Base-by-base conservation (phyloP, 1,140 invertebrate species). In the Anoplolepis gracilipes region DNA sequence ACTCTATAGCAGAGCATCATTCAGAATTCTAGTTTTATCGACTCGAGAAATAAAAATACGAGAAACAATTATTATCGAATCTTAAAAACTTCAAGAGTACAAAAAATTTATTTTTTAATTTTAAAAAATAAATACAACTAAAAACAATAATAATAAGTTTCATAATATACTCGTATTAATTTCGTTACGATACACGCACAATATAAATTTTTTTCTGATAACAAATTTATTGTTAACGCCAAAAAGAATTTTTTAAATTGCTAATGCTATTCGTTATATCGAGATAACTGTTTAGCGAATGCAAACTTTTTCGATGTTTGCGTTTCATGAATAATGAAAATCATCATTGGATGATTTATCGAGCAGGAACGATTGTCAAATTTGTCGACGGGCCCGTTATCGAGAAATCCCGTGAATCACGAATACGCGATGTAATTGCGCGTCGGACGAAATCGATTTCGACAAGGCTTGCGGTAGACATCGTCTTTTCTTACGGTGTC, bases 351-450 rank as follows among this genome's bases (percentile, higher is more conserved):
- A 30, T 78, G 16, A 69, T 53, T 79, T 53, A 79, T 67, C 42
- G 46, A 67, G 39, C 39, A 62, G 30, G 22, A 69, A 67, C 76
- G 62, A 79, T 79, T 79, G 76, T 79, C 76, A 79, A n/a, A 53
- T 79, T 25, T 16, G 13, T 49, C 64, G 76, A 19, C 42, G 53
- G n/a, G 13, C 25, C 33, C 8, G 25, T 42, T 19, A 19, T 53
- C 62, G 62, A 79, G 25, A 79, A 16, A n/a, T 69, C 13, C 61
- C 61, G 49, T 13, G 10, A 22, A 49, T 67, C 30, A 53, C 42
- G 42, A 55, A 69, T 79, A 79, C 42, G 62, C 42, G 42, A 69
- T 53, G 42, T 25, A 25, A 55, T 36, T 79, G 13, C 30, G 30
- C 30, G 62, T 67, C 8, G 62, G 16, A 79, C 8, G 59, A 62